Evolutionary conservation across 2,113 vertebrate genomes (phyloP).

Genomic region (Acrocephalus kingi): DNA sequence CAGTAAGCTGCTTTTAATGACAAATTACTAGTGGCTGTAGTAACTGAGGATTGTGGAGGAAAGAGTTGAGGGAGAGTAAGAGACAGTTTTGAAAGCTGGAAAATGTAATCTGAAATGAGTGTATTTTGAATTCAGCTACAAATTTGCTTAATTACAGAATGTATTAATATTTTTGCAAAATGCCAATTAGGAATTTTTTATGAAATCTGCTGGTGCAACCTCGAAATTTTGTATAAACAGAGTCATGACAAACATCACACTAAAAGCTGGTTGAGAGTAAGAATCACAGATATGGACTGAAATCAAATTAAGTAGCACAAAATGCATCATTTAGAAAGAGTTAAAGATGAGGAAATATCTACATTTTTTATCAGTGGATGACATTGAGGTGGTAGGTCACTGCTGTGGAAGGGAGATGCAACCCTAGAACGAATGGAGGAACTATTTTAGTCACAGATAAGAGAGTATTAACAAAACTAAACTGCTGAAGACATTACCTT

Average conservation of each 20-base stretch:
- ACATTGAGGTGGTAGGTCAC: neutral
- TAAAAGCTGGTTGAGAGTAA: neutral
- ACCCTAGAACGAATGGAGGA: neutral
- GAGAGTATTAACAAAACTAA: neutral
- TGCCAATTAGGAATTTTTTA: neutral
- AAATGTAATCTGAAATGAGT: neutral
- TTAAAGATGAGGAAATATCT: neutral
- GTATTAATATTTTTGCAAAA: neutral
- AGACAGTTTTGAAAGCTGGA: neutral
- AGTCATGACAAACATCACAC: neutral
- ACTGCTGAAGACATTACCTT: neutral
- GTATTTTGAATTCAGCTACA: neutral
- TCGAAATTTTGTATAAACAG: neutral
- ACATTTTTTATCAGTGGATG: neutral
- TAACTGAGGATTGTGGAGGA: neutral
- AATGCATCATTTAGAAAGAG: neutral
- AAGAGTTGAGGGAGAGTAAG: neutral
- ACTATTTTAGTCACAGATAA: neutral
- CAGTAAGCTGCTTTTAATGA: neutral
- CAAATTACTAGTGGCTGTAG: neutral
- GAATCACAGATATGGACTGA: neutral
- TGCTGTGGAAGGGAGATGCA: neutral
- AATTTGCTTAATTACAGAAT: neutral
- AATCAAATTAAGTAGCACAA: neutral
- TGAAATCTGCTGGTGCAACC: neutral